These are phyloP conservation scores for Seira musarum DNA, from an alignment of 2,888 invertebrate genomes.

Conservation along the genomic window DNA sequence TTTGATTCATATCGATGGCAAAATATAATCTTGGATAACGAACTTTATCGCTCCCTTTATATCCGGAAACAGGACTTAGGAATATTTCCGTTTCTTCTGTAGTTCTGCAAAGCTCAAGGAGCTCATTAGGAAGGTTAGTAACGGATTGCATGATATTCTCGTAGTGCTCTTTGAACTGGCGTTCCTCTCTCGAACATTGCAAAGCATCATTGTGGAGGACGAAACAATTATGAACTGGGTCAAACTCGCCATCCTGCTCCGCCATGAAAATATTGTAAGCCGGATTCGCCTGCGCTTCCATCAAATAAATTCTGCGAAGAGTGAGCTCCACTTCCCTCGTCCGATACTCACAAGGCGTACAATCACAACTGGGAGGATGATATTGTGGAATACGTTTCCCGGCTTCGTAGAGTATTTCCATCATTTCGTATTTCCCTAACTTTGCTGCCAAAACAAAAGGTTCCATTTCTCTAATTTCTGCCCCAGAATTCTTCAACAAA, in stretches of 20 bases:
- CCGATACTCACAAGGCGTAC: conserved; percentile 71
- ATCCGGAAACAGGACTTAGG: conserved; percentile 76
- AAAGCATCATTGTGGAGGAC: conserved; percentile 73
- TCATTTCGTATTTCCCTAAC: conserved; percentile 81
- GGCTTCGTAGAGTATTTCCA: conserved; percentile 78
- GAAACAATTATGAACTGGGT: conserved; percentile 81
- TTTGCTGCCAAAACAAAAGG: conserved; percentile 82
- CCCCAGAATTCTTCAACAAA: too few species aligned
- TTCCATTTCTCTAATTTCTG: too few species aligned
- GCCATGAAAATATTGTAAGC: conserved; percentile 80
- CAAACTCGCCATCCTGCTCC: conserved; percentile 71
- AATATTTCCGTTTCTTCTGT: conserved; percentile 81
- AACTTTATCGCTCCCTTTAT: conserved; percentile 73
- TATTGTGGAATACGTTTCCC: conserved; percentile 80
- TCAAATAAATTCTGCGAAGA: conserved; percentile 78
- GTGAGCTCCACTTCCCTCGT: conserved; percentile 75
- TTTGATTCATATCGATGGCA: conserved; percentile 81
- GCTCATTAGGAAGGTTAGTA: conserved; percentile 73
- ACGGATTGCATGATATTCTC: conserved; percentile 75
- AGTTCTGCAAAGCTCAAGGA: conserved; percentile 79
- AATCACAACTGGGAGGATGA: conserved; percentile 77
- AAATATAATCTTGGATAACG: conserved; percentile 79
- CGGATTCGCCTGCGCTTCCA: conserved; percentile 80
- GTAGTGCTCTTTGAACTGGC: conserved; percentile 79
- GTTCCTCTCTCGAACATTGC: conserved; percentile 73